Evolutionary conservation across 2,797 vertebrate genomes (phyloP).

Genomic region (Lepidocolaptes lacrymiger): DNA sequence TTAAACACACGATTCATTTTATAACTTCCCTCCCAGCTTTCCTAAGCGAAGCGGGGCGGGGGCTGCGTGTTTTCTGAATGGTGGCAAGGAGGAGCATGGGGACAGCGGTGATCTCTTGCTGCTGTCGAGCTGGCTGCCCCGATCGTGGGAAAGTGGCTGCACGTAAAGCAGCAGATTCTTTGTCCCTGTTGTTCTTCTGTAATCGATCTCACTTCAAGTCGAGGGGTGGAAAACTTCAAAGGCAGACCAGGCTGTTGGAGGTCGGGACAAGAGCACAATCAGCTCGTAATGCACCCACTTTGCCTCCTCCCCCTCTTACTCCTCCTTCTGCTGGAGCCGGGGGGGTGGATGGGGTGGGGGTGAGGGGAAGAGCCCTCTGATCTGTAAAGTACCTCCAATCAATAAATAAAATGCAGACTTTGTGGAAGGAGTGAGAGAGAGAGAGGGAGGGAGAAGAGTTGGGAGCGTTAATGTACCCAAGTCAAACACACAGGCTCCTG

Average conservation of each 20-base stretch:
- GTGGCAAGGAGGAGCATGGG: slow-evolving; percentile 31
- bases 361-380: slow-evolving; percentile 40
- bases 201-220: slow-evolving; percentile 85
- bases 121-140: slow-evolving; percentile 68
- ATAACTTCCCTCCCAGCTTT: background rate
- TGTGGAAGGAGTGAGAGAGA: background rate
- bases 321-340: background rate
- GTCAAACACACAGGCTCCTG: background rate
- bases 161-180: slow-evolving; percentile 81
- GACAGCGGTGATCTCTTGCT: slow-evolving; percentile 39
- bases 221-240: slow-evolving; percentile 83
- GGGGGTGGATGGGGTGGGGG: background rate
- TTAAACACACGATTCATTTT: background rate
- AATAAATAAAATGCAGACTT: slow-evolving; percentile 54
- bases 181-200: slow-evolving; percentile 84
- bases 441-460: background rate
- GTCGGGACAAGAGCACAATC: slow-evolving; percentile 74
- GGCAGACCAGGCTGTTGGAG: slow-evolving; percentile 77
- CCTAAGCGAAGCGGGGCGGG: background rate
- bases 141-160: slow-evolving; percentile 87
- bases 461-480: background rate
- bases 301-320: slow-evolving; percentile 33
- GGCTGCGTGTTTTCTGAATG: slow-evolving; percentile 8
- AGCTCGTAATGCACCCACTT: slow-evolving; percentile 63
- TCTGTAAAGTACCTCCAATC: slow-evolving; percentile 7